A percentile compares a stretch with the other conserved stretches of the same genome.
These are phyloP conservation scores for Pyrochroa serraticornis DNA, from an alignment of 2,888 invertebrate genomes.

Conservation along the genomic window DNA sequence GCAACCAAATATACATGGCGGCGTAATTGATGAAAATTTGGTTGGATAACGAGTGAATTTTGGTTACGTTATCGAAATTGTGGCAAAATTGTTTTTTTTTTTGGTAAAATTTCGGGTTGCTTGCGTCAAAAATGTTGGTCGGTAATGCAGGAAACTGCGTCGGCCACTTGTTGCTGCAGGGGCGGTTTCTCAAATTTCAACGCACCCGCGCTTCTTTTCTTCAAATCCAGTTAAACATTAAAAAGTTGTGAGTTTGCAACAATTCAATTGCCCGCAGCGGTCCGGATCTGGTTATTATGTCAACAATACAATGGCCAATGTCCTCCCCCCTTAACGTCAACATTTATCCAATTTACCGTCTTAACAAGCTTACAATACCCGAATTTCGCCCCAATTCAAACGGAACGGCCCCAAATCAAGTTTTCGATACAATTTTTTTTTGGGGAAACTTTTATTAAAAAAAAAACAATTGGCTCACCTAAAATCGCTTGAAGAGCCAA, in stretches of 20 bases:
- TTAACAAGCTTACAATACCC: constrained; percentile 33
- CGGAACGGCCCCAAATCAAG: not conserved
- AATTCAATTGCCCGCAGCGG: not conserved
- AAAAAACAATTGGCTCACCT: constrained; percentile 43
- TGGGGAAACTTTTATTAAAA: no score
- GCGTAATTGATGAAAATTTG: no score
- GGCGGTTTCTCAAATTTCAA: no score
- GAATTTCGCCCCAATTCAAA: not conserved
- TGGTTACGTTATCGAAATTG: no score
- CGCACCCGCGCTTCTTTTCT: no score
- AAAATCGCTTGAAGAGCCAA: constrained; percentile 52
- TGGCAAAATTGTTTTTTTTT: no score
- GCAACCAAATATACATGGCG: constrained; percentile 12
- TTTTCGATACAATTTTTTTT: no score
- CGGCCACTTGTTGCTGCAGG: not conserved
- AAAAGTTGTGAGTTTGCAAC: no score
- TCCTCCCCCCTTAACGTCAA: constrained; percentile 32
- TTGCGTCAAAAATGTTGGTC: not conserved
- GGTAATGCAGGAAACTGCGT: not conserved
- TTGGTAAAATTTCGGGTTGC: not conserved
- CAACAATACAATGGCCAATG: constrained; percentile 29
- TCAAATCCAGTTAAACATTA: no score
- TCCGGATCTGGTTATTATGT: constrained; percentile 28
- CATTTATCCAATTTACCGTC: constrained; percentile 35
- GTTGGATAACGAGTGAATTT: no score